Conservation (phyloP, 2,113 vertebrate genomes). For the Pelecanus crispus region DNA sequence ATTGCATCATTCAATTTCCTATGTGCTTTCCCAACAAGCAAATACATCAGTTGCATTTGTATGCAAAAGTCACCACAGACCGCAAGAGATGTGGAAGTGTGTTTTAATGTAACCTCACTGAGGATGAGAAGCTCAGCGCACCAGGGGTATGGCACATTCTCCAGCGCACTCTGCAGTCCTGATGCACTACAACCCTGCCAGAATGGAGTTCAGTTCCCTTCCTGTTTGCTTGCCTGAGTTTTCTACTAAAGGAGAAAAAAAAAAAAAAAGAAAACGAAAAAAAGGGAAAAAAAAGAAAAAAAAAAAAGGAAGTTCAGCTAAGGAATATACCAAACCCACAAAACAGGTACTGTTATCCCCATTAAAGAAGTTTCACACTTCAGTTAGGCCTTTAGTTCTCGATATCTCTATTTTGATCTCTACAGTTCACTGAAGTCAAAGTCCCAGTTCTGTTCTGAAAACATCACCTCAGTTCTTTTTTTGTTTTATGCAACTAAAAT, state of each 20-base stretch:
- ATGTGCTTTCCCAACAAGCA: neutral
- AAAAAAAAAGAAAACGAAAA: too few species aligned
- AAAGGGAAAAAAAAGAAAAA: too few species aligned
- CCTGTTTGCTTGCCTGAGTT: neutral
- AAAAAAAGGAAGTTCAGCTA: neutral
- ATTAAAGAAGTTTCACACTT: neutral
- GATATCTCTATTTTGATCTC: neutral
- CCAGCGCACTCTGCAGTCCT: neutral
- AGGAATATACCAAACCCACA: neutral
- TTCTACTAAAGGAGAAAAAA: neutral
- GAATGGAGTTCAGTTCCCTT: neutral
- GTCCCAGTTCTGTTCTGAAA: neutral
- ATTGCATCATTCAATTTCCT: neutral
- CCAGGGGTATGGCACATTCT: neutral
- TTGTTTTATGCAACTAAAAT: neutral
- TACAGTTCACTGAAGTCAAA: neutral
- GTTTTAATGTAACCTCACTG: neutral
- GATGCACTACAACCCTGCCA: neutral
- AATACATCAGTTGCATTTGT: neutral
- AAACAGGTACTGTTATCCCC: neutral
- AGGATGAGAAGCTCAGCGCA: neutral
- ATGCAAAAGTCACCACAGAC: neutral
- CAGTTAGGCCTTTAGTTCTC: neutral
- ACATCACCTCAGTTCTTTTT: neutral
- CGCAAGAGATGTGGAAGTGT: fast-evolving